phyloP scores from a whole-genome alignment of 2,888 invertebrate species.

The Platypus cylindrus region DNA sequence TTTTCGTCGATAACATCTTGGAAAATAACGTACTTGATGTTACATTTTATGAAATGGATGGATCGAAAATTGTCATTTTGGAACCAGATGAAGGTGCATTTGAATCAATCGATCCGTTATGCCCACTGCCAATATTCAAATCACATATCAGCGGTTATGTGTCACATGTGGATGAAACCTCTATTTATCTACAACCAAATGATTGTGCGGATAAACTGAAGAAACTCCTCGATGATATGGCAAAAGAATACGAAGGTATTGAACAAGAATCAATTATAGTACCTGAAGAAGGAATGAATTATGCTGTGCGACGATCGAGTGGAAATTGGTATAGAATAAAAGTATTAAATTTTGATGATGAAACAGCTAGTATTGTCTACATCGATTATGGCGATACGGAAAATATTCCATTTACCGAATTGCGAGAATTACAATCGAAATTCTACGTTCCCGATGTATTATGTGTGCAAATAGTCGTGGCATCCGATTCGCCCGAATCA shows the following conservation, averaged over 20 bases:
- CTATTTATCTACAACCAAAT: conserved; percentile 49
- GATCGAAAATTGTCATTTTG: conserved; percentile 39
- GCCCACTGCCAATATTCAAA: conserved; percentile 47
- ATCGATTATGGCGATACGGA: conserved; percentile 63
- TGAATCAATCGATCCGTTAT: conserved; percentile 41
- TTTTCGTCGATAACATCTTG: conserved; percentile 36
- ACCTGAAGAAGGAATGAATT: conserved; percentile 39
- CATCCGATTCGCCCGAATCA: conserved; percentile 29
- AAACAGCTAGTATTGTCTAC: conserved; percentile 42
- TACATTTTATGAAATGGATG: conserved; percentile 46
- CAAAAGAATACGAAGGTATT: conserved; percentile 42
- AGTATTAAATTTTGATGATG: conserved; percentile 37
- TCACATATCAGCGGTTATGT: conserved; percentile 46
- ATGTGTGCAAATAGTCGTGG: conserved; percentile 24
- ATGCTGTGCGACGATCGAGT: conserved; percentile 45
- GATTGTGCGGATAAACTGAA: conserved; percentile 38
- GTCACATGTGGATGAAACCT: conserved; percentile 44
- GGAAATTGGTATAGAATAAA: conserved; percentile 60
- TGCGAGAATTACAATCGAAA: conserved; percentile 23
- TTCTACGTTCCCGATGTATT: conserved; percentile 25
- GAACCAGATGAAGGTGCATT: conserved; percentile 43
- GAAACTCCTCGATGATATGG: conserved; percentile 41
- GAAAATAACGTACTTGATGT: conserved; percentile 43
- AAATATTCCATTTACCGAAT: conserved; percentile 31
- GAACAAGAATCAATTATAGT: conserved; percentile 30